Evolutionary conservation across 92 coral and sea anemone species (phyloP).

Genomic region (Muricea muricata): DNA sequence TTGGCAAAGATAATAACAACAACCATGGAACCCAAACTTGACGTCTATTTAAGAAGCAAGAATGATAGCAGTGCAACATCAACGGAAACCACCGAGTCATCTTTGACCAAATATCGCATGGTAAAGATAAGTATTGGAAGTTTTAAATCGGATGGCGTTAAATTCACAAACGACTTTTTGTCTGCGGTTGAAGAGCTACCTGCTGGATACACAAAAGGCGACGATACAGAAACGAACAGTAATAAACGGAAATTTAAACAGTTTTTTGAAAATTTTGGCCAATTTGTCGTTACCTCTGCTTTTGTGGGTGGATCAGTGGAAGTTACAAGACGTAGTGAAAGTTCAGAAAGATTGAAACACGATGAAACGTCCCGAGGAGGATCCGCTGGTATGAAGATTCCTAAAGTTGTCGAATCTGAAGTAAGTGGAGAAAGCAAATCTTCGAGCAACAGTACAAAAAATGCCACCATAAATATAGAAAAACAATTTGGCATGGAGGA

Average conservation of each 20-base stretch:
- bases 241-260: neutral
- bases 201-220: neutral
- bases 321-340: neutral
- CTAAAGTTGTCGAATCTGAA: neutral
- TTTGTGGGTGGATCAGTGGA: conserved; percentile 34
- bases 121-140: conserved; percentile 11
- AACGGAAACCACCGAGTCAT: neutral
- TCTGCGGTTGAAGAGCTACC: conserved; percentile 28
- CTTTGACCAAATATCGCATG: conserved; percentile 5
- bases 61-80: neutral
- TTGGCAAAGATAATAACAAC: no score
- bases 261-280: conserved; percentile 28
- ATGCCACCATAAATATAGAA: neutral
- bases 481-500: conserved; percentile 11
- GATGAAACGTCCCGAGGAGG: neutral
- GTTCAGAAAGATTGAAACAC: neutral
- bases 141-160: neutral
- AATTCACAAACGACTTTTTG: neutral
- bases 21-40: neutral
- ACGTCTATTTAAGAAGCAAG: neutral
- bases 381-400: neutral
- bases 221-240: neutral
- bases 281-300: conserved; percentile 12
- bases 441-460: neutral
- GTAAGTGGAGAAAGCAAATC: neutral